phyloP scores from a whole-genome alignment of 2,797 vertebrate genomes.

The Typhlichthys subterraneus region DNA sequence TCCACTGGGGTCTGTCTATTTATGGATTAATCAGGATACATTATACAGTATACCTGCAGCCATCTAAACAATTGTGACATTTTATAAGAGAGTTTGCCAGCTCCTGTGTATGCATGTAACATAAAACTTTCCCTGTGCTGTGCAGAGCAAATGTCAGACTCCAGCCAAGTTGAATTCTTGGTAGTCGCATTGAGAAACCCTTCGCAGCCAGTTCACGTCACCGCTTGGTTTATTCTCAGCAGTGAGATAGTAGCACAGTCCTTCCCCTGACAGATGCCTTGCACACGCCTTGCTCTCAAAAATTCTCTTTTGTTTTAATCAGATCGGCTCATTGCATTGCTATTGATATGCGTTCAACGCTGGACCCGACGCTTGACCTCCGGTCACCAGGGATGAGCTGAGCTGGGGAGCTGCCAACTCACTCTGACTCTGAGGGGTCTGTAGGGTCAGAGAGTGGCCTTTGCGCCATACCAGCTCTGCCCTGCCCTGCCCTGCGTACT shows the following conservation, averaged over 20 bases:
- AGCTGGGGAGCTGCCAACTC: slow-evolving; percentile 55
- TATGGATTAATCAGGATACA: slow-evolving; percentile 35
- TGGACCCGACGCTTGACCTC: slow-evolving; percentile 44
- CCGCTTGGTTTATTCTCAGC: slow-evolving; percentile 38
- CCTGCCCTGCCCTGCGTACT: slow-evolving; percentile 51
- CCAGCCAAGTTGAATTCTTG: slow-evolving; percentile 36
- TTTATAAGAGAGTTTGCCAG: slow-evolving; percentile 25
- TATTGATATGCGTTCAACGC: slow-evolving; percentile 37
- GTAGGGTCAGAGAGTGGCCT: slow-evolving; percentile 52
- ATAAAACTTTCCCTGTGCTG: slow-evolving; percentile 16
- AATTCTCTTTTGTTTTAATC: slow-evolving; percentile 42
- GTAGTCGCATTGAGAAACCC: slow-evolving; percentile 34
- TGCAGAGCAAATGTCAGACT: slow-evolving; percentile 16
- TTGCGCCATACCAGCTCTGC: slow-evolving; percentile 58
- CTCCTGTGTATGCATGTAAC: slow-evolving; percentile 20
- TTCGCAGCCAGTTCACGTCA: slow-evolving; percentile 32
- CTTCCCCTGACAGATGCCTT: slow-evolving; percentile 50
- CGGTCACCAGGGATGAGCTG: slow-evolving; percentile 52
- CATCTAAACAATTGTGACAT: slow-evolving; percentile 32
- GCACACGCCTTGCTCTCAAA: slow-evolving; percentile 36
- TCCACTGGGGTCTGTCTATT: slow-evolving; percentile 24
- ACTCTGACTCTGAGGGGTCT: slow-evolving; percentile 38
- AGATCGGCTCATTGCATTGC: slow-evolving; percentile 23
- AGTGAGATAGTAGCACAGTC: slow-evolving; percentile 42
- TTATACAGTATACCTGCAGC: slow-evolving; percentile 23